Base-by-base conservation (phyloP, 2,797 vertebrate genomes). In the Spheniscus humboldti region DNA sequence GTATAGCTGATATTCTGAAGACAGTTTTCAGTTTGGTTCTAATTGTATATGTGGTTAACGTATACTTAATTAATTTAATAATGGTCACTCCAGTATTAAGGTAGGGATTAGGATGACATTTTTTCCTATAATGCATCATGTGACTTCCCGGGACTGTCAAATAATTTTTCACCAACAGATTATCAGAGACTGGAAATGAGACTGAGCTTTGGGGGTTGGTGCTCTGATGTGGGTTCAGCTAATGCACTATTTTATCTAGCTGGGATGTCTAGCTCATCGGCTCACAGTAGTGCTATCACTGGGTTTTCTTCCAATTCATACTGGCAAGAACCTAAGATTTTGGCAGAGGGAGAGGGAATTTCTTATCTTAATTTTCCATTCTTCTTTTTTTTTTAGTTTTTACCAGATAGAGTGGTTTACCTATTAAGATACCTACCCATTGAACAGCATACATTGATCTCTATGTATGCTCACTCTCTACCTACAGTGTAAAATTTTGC, bases 41-140 rank as follows among this genome's bases (percentile, higher is more conserved):
- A 64, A 86, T 45, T 80, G 43, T 13, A 17, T 30, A 60, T 72
- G 43, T 68, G 50, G 57, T 72, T 77, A 91, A 73, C 53, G 30
- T 55, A 86, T 30, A 64, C 6, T 24, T 88, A 88, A 77, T 93
- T 87, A 64, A 96, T 96, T 96, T 92, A 91, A 81, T 88, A 89
- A 83, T 2, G 6, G 47, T 72, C 68, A 78, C 22, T 88, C 60
- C 28, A 35, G 5, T 57, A 88, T 69, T 91, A 83, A 8, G 0
- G 45, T 43, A 83, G 53, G 33, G 39, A 77, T 86, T 71, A 74
- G 27, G 35, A 92, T 35, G 76, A 83, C 57, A n/a, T 64, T 88
- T 80, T 89, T 96, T 94, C 87, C 91, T 86, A 75, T 86, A 96
- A 94, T 23, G 17, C 5, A 86, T 80, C 94, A 91, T 0, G 0